These are phyloP conservation scores for Nephrotoma flavescens DNA, from an alignment of 2,888 invertebrate species.

Conservation along the genomic window DNA sequence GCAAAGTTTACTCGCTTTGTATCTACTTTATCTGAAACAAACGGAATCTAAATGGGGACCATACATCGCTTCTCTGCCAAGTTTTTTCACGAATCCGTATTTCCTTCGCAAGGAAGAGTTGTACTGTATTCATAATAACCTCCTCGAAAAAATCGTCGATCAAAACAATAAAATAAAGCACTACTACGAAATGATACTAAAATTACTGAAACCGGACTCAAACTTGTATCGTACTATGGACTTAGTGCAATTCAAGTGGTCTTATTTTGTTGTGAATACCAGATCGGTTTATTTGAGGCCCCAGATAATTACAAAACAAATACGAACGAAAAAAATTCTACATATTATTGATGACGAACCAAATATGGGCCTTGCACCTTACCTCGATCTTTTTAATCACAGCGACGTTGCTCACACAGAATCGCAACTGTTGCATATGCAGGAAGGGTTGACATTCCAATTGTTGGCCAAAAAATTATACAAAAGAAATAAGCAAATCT, in stretches of 20 bases:
- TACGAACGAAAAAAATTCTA: slow-evolving; percentile 22
- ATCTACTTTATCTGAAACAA: slow-evolving; percentile 52
- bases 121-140: slow-evolving; percentile 39
- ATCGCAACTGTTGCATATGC: not conserved
- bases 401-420: slow-evolving; percentile 41
- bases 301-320: slow-evolving; percentile 30
- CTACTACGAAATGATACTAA: slow-evolving; percentile 17
- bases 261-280: slow-evolving; percentile 73
- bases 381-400: slow-evolving; percentile 83
- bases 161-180: slow-evolving; percentile 36
- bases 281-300: slow-evolving; percentile 63
- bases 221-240: slow-evolving; percentile 35
- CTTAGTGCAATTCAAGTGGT: slow-evolving; percentile 52
- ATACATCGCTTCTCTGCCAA: slow-evolving; percentile 57
- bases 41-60: slow-evolving; percentile 40
- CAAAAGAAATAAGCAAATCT: slow-evolving; percentile 55
- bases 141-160: slow-evolving; percentile 37
- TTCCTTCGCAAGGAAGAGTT: slow-evolving; percentile 44
- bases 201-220: slow-evolving; percentile 16
- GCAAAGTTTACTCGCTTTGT: slow-evolving; percentile 59
- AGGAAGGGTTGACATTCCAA: slow-evolving; percentile 7
- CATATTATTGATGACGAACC: slow-evolving; percentile 40
- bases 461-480: slow-evolving; percentile 23
- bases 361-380: slow-evolving; percentile 67
- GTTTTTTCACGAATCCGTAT: slow-evolving; percentile 49